Conservation (phyloP, 2,888 invertebrate species). For the Xanthia icteritia region DNA sequence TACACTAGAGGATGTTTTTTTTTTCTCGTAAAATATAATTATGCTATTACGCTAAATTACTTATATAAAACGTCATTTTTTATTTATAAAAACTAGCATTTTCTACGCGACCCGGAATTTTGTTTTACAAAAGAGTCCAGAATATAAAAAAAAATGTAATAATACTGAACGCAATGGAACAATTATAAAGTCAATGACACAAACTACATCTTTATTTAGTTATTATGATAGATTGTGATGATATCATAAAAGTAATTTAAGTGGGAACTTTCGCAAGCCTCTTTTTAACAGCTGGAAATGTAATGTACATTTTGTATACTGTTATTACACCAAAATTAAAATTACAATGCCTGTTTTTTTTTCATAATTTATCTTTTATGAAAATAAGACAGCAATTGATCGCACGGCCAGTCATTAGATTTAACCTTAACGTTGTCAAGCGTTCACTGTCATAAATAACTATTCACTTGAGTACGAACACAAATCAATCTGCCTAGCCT, state of each 20-base stretch:
- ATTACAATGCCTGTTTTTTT: not conserved
- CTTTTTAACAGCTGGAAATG: not conserved
- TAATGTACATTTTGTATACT: not conserved
- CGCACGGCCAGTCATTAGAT: not conserved
- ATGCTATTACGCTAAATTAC: conserved; percentile 50
- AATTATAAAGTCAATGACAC: conserved; percentile 18
- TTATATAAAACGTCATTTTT: conserved; percentile 19
- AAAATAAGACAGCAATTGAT: conserved; percentile 6
- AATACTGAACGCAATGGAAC: conserved; percentile 58
- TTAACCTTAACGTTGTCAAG: not conserved
- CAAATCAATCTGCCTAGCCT: too few relatives aligned
- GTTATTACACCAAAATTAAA: not conserved
- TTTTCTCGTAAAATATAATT: conserved; percentile 50
- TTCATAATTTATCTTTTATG: not conserved
- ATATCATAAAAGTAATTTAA: conserved; percentile 1
- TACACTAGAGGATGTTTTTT: conserved; percentile 55
- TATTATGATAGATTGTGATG: conserved; percentile 56
- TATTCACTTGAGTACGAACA: not conserved
- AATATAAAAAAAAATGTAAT: conserved; percentile 26
- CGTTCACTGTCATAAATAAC: not conserved
- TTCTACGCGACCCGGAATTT: conserved; percentile 40
- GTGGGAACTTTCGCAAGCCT: conserved; percentile 5
- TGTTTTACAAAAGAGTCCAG: conserved; percentile 13
- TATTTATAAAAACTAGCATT: conserved; percentile 50
- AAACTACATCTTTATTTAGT: conserved; percentile 5